These are phyloP conservation scores for Chaitophorus viminalis DNA, from an alignment of 2,888 invertebrate genomes.

Conservation along the genomic window DNA sequence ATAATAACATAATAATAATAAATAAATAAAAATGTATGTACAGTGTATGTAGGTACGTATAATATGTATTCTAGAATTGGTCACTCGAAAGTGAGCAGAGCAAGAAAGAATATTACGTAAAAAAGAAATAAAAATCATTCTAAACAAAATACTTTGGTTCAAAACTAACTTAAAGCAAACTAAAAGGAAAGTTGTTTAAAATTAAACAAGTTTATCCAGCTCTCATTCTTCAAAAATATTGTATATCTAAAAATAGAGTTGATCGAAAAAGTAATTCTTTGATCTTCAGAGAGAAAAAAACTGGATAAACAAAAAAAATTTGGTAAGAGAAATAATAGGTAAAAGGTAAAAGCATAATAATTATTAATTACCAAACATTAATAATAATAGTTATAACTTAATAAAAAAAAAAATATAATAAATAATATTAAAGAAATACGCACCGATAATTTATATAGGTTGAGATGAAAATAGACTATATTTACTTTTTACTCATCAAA, in stretches of 20 bases:
- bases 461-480: slow-evolving; percentile 2
- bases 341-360: slow-evolving; percentile 6
- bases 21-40: slow-evolving; percentile 50
- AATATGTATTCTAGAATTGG: background rate
- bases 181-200: slow-evolving; percentile 36
- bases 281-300: slow-evolving; percentile 26
- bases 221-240: slow-evolving; percentile 4
- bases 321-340: slow-evolving; percentile 33
- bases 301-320: slow-evolving; percentile 13
- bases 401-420: slow-evolving; percentile 1
- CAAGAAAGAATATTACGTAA: background rate
- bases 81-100: background rate
- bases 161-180: slow-evolving; percentile 38
- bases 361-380: background rate
- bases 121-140: slow-evolving; percentile 28
- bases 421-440: slow-evolving; percentile 17
- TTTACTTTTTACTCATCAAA: background rate
- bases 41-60: slow-evolving; percentile 7
- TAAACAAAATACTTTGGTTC: slow-evolving; percentile 19
- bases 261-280: slow-evolving; percentile 15
- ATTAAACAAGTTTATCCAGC: slow-evolving; percentile 2
- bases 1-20: slow-evolving; percentile 40
- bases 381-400: slow-evolving; percentile 26
- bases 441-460: background rate
- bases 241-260: background rate